Evolutionary conservation across 2,113 vertebrate genomes (phyloP), one percentile per base, ranked within the genome.

Genomic region (Oceanites oceanicus): DNA sequence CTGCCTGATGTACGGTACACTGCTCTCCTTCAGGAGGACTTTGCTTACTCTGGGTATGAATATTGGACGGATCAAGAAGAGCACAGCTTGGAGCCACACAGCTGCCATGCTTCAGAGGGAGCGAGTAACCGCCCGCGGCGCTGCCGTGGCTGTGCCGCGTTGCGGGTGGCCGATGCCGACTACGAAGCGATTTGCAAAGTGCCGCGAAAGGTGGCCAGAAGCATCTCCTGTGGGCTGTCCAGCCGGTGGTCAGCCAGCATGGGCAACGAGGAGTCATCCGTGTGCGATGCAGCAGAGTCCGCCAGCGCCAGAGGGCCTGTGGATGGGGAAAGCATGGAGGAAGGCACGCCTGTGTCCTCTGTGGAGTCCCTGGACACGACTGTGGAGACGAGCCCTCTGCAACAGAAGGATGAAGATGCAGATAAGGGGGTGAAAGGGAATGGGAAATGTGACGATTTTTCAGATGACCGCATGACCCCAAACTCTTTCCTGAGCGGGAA

Each of bases 171-270:
- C 0, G 99, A 99, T 36, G 98, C 99, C 0, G 99, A 99, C 97
- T 99, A 99, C 0, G 99, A 99, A 94, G 99, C 99, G 0, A 98
- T 99, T 61, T 99, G 99, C 76, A 99, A 98, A 92, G 98, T 99
- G 19, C 99, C 99, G 0, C 98, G 99, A 0, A 98, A 98, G 59
- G 95, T 99, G 42, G 98, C 98, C 36, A 97, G 97, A 32, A 99
- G 99, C 93, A 98, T 98, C 13, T 98, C 99, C 25, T 98, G 98
- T 0, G 99, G 98, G 10, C 98, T 98, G 9, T 98, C 99, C 2
- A 98, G 98, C 70, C 97, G 98, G n/a, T 98, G 97, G 97, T 98
- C 98, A 0, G 83, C 97, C 42, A 98, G 97, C 49, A 96, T 98
- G 27, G 95, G 96, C 94, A 97, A 97, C 0, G 94, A 97, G 49